These are phyloP conservation scores for Hyposoter dolosus DNA, from an alignment of 2,888 invertebrate genomes.

Conservation along the genomic window DNA sequence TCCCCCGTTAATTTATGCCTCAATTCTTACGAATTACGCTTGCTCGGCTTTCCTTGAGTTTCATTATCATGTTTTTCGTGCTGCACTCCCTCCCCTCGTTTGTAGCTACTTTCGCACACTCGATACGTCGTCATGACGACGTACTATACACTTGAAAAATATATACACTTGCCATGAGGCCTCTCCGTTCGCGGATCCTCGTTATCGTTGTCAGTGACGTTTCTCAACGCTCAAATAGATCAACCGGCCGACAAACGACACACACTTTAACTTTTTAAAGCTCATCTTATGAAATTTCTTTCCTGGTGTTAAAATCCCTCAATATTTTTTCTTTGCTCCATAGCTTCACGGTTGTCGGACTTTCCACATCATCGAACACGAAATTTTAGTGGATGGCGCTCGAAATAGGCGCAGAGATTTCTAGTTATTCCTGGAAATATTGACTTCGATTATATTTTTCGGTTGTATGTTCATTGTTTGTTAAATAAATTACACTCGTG, in stretches of 20 bases:
- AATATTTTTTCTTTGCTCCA: not conserved
- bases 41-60: not conserved
- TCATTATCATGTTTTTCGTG: not conserved
- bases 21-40: slow-evolving; percentile 8
- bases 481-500: not conserved
- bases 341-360: not conserved
- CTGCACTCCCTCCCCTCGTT: not conserved
- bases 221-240: slow-evolving; percentile 65
- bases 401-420: not conserved
- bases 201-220: slow-evolving; percentile 46
- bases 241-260: slow-evolving; percentile 47
- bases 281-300: not conserved
- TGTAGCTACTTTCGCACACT: not conserved
- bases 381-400: not conserved
- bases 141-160: slow-evolving; percentile 77
- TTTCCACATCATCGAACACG: not conserved
- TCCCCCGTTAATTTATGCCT: slow-evolving; percentile 6
- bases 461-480: not conserved
- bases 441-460: not conserved
- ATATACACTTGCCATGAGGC: slow-evolving; percentile 69
- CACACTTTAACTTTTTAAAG: slow-evolving; percentile 9
- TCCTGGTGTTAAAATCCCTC: not conserved
- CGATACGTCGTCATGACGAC: slow-evolving; percentile 78
- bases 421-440: not conserved
- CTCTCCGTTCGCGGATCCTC: slow-evolving; percentile 40